These are phyloP conservation scores for Zoanthus solanderi DNA, from an alignment of 92 coral and sea anemone species.

Conservation along the genomic window DNA sequence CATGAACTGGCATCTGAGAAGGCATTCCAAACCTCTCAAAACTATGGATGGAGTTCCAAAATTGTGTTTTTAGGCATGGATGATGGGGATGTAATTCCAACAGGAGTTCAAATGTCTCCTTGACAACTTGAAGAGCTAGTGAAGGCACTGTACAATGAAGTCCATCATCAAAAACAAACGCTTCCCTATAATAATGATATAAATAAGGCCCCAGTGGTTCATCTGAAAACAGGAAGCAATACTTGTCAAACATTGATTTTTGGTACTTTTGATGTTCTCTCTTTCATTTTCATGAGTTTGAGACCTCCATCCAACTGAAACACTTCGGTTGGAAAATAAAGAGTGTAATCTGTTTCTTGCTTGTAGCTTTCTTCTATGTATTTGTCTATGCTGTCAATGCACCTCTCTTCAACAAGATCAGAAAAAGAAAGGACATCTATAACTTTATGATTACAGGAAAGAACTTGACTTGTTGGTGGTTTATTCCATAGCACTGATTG, in stretches of 20 bases:
- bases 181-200: conserved; percentile 27
- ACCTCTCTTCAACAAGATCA: conserved; percentile 58
- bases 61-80: conserved; percentile 48
- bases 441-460: conserved; percentile 38
- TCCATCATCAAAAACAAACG: conserved; percentile 67
- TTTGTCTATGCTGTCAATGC: conserved; percentile 54
- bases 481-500: conserved; percentile 56
- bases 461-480: conserved; percentile 39
- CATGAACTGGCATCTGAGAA: conserved; percentile 45
- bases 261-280: not conserved
- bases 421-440: conserved; percentile 58
- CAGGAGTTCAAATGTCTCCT: conserved; percentile 28
- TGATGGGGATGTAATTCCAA: conserved; percentile 41
- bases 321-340: conserved; percentile 59
- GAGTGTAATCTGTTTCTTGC: not conserved
- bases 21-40: conserved; percentile 69
- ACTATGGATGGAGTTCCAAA: conserved; percentile 40
- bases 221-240: conserved; percentile 54
- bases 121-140: conserved; percentile 2
- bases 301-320: conserved; percentile 56
- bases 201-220: conserved; percentile 59
- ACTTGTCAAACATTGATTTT: conserved; percentile 12
- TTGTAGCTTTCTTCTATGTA: conserved; percentile 36
- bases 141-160: conserved; percentile 35
- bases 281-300: conserved; percentile 37